Base-by-base conservation (phyloP, 2,797 vertebrate species). In the Huso huso region DNA sequence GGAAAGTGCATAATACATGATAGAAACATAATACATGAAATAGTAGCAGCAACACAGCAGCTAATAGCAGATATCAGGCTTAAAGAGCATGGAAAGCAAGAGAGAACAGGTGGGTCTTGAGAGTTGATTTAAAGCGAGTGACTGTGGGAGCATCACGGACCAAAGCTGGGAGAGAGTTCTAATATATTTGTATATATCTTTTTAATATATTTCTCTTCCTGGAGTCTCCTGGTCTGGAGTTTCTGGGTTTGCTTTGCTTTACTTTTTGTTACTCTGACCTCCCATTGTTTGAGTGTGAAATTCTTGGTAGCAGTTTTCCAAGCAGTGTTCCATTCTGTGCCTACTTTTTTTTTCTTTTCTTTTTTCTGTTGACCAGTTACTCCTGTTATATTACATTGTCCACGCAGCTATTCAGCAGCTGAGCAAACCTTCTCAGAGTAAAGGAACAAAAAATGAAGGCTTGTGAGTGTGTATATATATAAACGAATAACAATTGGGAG, bases 261-360 rank as follows among this genome's bases (percentile, higher is more conserved):
- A 61, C 73, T 6, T 58, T 69, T 71, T 81, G 75, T 86, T 83
- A 70, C 77, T 72, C 66, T 71, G 73, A 73, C 66, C 65, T 83
- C 65, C 69, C 52, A 13, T 66, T 85, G 67, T 88, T 88, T 89
- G 79, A 80, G 52, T 69, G 82, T 68, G 76, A 87, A 77, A 86
- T 87, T 86, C 84, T 84, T 80, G 62, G 73, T 67, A 13, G 55
- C 10, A 58, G 6, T 58, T n/a, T 58, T 7, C 11, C n/a, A 58
- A 11, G 4, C 55, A 58, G 66, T 51, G 48, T 18, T 59, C 11
- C 49, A 62, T 62, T 68, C 15, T 55, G 48, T 9, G 51, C 51
- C n/a, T 53, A 49, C 37, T 71, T 67, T 69, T 67, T 61, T 9
- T 48, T 66, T 59, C 50, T 4, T 60, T 10, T 13, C 15, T 11